A percentile compares a stretch with the other conserved stretches of the same genome.
phyloP scores from a whole-genome alignment of 2,888 invertebrate species.

The Pediacus dermestoides region DNA sequence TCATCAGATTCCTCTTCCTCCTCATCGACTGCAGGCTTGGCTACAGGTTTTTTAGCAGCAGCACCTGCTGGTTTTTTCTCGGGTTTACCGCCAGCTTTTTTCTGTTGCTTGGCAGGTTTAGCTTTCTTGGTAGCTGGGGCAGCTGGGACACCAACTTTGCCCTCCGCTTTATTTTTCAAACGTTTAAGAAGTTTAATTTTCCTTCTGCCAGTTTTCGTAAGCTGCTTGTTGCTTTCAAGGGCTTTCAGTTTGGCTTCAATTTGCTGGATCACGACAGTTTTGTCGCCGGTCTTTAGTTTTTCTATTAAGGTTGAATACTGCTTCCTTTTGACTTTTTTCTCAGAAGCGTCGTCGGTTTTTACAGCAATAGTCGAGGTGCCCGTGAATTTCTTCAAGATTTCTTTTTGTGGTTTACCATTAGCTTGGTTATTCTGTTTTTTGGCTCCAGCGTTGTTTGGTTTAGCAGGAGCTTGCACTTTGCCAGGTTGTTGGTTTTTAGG shows the following conservation, averaged over 20 bases:
- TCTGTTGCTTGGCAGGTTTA: constrained; percentile 13
- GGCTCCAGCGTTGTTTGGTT: constrained; percentile 9
- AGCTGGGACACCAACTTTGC: constrained; percentile 7
- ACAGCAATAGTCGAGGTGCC: constrained; percentile 5
- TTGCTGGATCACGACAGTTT: constrained; percentile 16
- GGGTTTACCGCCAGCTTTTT: constrained; percentile 7
- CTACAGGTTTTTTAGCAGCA: too few relatives aligned
- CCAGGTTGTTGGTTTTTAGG: constrained; percentile 25
- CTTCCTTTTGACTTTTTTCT: constrained; percentile 19
- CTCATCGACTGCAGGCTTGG: constrained; percentile 15
- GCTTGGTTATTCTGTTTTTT: constrained; percentile 13
- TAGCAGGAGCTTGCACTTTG: constrained; percentile 16
- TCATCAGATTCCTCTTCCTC: constrained; percentile 18
- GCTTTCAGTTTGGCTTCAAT: constrained; percentile 24
- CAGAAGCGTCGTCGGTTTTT: constrained; percentile 5
- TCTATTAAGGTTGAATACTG: constrained; percentile 18
- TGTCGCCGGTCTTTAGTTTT: constrained; percentile 20
- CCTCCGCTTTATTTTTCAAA: constrained; percentile 18
- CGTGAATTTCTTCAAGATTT: constrained; percentile 9
- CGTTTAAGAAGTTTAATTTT: constrained; percentile 23
- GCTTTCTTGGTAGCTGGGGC: constrained; percentile 10
- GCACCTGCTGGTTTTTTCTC: constrained; percentile 16
- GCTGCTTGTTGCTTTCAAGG: constrained; percentile 18
- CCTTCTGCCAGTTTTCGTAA: constrained; percentile 30
- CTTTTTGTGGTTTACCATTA: constrained; percentile 6